Conservation (phyloP, 2,113 vertebrate species). For the Pluvialis apricaria region DNA sequence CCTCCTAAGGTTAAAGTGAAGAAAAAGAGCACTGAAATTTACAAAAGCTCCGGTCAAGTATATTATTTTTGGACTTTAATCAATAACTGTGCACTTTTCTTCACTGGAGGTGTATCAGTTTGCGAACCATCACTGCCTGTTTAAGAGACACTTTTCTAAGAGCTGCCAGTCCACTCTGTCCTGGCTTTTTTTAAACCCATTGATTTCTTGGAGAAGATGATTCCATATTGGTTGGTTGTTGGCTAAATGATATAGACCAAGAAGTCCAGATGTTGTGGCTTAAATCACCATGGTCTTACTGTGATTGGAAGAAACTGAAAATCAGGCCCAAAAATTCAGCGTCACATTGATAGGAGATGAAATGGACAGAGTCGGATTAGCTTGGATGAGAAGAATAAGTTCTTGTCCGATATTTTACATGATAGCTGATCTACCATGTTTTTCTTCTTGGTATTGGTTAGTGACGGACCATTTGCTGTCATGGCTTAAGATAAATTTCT, state of each 20-base stretch:
- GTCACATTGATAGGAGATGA: neutral
- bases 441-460: neutral
- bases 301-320: neutral
- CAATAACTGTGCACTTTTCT: conserved; percentile 44
- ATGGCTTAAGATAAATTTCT: neutral
- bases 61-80: conserved; percentile 52
- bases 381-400: neutral
- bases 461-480: neutral
- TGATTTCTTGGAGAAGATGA: neutral
- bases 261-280: neutral
- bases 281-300: neutral
- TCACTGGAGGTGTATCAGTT: neutral
- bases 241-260: neutral
- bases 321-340: neutral
- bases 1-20: conserved; percentile 24
- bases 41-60: conserved; percentile 46
- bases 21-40: conserved; percentile 47
- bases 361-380: neutral
- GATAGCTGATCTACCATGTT: neutral
- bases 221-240: neutral
- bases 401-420: neutral
- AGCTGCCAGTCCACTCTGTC: neutral
- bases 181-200: neutral
- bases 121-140: neutral
- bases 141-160: conserved; percentile 2